These are phyloP conservation scores for Cephalopachus bancanus DNA, from an alignment of 2,797 vertebrate species.

Conservation along the genomic window DNA sequence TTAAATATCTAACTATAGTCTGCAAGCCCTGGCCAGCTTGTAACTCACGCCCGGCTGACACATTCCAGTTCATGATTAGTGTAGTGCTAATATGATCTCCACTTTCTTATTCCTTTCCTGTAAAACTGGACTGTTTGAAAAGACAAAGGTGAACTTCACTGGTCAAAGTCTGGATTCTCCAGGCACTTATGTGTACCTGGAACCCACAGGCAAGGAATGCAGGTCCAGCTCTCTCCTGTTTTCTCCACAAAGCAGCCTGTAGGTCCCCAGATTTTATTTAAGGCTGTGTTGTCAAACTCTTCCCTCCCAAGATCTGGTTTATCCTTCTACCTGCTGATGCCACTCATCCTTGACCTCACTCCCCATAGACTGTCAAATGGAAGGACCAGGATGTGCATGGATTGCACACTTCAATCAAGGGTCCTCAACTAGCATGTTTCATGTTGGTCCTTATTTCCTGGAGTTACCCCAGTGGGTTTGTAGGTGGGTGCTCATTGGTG, in stretches of 20 bases:
- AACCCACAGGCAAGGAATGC: background rate
- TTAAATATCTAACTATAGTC: conserved; percentile 90
- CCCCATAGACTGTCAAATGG: background rate
- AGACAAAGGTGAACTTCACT: conserved; percentile 80
- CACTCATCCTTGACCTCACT: background rate
- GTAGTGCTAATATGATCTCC: conserved; percentile 87
- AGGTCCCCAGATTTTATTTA: background rate
- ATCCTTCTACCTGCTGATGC: background rate
- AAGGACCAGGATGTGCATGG: background rate
- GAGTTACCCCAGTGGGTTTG: background rate
- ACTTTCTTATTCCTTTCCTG: conserved; percentile 77
- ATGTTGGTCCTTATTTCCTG: background rate
- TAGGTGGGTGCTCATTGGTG: background rate
- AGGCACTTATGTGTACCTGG: background rate
- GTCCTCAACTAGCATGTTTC: background rate
- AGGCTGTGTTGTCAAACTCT: background rate
- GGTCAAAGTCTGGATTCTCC: conserved; percentile 65
- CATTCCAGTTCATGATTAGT: conserved; percentile 89
- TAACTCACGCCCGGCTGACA: conserved; percentile 89
- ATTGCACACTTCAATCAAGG: background rate
- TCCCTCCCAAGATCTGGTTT: background rate
- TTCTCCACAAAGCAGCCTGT: background rate
- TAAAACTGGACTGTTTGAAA: conserved; percentile 78
- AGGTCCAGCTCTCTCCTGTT: conserved; percentile 56
- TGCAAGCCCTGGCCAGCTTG: conserved; percentile 87